A percentile compares a stretch with the other conserved stretches of the same genome.
These are phyloP conservation scores for Cottus gobio DNA, from an alignment of 2,113 vertebrate species.

Conservation along the genomic window DNA sequence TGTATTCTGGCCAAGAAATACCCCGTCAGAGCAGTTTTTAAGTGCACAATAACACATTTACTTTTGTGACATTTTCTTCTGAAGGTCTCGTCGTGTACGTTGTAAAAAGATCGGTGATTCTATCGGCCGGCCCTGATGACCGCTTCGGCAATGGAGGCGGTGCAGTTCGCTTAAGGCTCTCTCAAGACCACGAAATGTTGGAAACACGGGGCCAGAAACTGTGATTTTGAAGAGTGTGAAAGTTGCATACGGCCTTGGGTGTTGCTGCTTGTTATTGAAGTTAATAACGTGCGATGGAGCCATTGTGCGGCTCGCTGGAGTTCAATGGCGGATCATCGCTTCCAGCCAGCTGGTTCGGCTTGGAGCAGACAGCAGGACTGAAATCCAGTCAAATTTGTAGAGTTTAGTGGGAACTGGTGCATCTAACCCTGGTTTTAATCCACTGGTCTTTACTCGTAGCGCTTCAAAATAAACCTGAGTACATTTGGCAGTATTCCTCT, in stretches of 20 bases:
- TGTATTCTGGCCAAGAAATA: no score
- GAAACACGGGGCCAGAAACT: neutral
- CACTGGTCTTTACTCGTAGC: slow-evolving; percentile 16
- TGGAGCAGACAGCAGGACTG: slow-evolving; percentile 18
- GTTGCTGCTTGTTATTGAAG: neutral
- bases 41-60: no score
- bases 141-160: neutral
- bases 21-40: no score
- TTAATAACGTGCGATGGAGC: neutral
- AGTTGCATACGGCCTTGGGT: neutral
- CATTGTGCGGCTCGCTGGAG: neutral
- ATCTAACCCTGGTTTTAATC: slow-evolving; percentile 20
- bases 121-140: no score
- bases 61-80: no score
- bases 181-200: neutral
- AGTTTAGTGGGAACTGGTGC: slow-evolving; percentile 27
- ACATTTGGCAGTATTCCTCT: slow-evolving; percentile 8
- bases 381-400: slow-evolving; percentile 33
- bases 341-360: slow-evolving; percentile 27
- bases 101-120: no score
- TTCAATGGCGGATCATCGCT: slow-evolving; percentile 1
- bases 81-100: no score
- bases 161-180: no score
- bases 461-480: slow-evolving; percentile 24
- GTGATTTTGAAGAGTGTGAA: neutral